Evolutionary conservation across 2,797 vertebrate genomes (phyloP), one percentile per base, ranked within the genome.

Genomic region (Melanotaenia maccullochi): DNA sequence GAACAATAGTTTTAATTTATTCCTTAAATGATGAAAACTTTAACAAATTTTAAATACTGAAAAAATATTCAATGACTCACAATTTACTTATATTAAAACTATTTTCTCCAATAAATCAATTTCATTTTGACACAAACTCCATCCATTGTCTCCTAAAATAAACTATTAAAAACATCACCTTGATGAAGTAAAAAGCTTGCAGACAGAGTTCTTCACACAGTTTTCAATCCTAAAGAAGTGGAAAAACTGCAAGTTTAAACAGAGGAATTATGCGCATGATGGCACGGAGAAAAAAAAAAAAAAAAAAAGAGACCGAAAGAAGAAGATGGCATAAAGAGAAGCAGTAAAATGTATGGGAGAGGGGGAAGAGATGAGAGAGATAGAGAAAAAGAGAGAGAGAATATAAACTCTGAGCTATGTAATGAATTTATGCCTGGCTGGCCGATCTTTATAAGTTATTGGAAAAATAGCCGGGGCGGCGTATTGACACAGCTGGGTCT

Each of bases 361-460:
- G 36, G 33, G 38, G 61, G 75, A 68, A 73, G 65, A 67, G 71
- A 75, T 57, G 52, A 58, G 66, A 68, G 64, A 69, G 68, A 84
- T 66, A 69, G 51, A 58, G 71, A 66, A 44, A 69, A 65, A 78
- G 52, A 84, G 74, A 75, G 88, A 71, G 82, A 76, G 87, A 89
- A 85, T 78, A 95, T 78, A 93, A 94, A 94, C 89, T 93, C 91
- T 95, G 91, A 90, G 89, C 91, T 94, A 93, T 91, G 91, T 93
- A 95, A 94, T 96, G 93, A 94, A 94, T 89, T 93, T 93, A 95
- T 94, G 93, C 91, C 90, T 90, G 85, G 88, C 92, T 94, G 90
- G 93, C 93, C 96, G 93, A 97, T 96, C 93, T 96, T 96, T 97
- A 95, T 95, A 97, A 96, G 94, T 96, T 97, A 98, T 95, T 97